Evolutionary conservation across 2,113 vertebrate species (phyloP).

Genomic region (Cyprinus carpio): DNA sequence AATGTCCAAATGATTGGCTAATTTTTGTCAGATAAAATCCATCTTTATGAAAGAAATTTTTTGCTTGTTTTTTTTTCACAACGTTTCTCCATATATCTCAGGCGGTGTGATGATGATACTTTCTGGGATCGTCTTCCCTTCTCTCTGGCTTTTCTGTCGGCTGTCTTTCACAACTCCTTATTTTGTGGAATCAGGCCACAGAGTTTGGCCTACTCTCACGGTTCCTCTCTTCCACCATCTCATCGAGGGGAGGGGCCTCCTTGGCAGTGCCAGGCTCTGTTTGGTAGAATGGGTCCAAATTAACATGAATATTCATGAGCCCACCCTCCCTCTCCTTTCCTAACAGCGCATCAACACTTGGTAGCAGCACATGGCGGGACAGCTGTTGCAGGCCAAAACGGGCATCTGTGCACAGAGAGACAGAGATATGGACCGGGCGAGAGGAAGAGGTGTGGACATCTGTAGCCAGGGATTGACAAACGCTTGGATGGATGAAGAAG

Average conservation of each 20-base stretch:
- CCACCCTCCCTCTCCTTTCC: constrained; percentile 61
- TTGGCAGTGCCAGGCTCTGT: constrained; percentile 71
- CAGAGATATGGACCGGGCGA: constrained; percentile 56
- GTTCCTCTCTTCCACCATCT: constrained; percentile 51
- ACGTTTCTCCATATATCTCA: constrained; percentile 39
- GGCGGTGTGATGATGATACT: constrained; percentile 37
- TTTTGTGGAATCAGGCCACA: constrained; percentile 66
- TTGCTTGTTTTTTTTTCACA: not conserved
- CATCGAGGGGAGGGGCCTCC: constrained; percentile 68
- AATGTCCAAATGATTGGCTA: not conserved
- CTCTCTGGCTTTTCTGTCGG: constrained; percentile 14
- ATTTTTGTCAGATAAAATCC: not conserved
- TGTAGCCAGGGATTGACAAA: constrained; percentile 48
- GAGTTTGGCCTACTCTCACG: constrained; percentile 49
- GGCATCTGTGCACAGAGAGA: constrained; percentile 79
- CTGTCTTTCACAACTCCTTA: constrained; percentile 63
- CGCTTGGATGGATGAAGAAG: constrained; percentile 26
- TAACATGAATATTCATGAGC: constrained; percentile 80
- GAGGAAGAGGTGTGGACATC: constrained; percentile 58
- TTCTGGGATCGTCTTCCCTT: constrained; percentile 44
- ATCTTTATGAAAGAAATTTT: constrained; percentile 40
- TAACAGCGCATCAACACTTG: constrained; percentile 79
- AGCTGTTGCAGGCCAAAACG: constrained; percentile 80
- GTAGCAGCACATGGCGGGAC: constrained; percentile 81
- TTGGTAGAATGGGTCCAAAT: constrained; percentile 72